Evolutionary conservation across 2,888 invertebrate genomes (phyloP).

Genomic region (Cephalotes varians): DNA sequence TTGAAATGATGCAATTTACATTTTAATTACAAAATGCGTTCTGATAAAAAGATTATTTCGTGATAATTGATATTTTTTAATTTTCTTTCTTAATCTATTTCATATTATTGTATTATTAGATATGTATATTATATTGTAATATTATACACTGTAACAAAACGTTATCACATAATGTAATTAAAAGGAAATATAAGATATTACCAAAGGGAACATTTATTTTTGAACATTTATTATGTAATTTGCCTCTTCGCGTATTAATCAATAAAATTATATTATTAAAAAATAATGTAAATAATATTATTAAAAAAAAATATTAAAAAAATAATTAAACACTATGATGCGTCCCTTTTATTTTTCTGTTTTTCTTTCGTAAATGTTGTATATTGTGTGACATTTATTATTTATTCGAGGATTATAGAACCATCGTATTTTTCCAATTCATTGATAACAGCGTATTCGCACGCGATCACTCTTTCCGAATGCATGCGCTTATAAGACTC

Average conservation of each 20-base stretch:
- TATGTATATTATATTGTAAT: neutral
- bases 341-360: constrained; percentile 8
- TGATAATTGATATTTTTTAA: neutral
- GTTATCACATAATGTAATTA: neutral
- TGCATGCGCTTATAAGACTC: constrained; percentile 44
- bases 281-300: constrained; percentile 1
- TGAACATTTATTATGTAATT: neutral
- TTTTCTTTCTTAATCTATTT: neutral
- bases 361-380: neutral
- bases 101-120: constrained; percentile 2
- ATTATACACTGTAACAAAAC: too few species aligned
- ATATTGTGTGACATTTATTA: neutral
- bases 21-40: constrained; percentile 8
- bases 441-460: neutral
- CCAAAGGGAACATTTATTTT: neutral
- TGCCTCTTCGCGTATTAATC: neutral
- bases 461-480: neutral
- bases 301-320: constrained; percentile 12
- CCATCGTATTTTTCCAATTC: neutral
- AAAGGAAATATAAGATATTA: neutral
- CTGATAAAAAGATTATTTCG: neutral
- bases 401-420: too few species aligned
- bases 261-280: neutral
- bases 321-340: neutral
- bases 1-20: constrained; percentile 17